Conservation (phyloP, 1,140 invertebrate genomes). For the Drosophila nigromelanica region DNA sequence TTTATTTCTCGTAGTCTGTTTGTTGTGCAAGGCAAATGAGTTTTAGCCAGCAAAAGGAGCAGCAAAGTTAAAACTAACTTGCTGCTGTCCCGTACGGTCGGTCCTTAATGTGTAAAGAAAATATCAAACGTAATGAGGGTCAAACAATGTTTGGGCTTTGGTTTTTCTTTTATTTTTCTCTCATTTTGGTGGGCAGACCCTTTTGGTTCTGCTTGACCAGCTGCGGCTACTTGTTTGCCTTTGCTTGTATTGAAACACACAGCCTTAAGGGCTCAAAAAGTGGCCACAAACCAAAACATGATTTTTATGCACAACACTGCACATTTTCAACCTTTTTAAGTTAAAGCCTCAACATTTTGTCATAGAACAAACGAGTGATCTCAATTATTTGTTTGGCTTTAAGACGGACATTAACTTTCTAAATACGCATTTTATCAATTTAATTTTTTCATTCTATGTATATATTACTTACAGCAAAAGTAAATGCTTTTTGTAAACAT, state of each 20-base stretch:
- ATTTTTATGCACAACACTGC: constrained; percentile 46
- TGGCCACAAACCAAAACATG: constrained; percentile 46
- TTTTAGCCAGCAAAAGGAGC: constrained; percentile 39
- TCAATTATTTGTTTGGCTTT: constrained; percentile 1
- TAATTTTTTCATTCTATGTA: too few relatives aligned
- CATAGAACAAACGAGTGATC: neutral
- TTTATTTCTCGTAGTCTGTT: constrained; percentile 49
- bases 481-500: too few relatives aligned
- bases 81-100: constrained; percentile 26
- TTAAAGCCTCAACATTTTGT: constrained; percentile 12
- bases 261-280: constrained; percentile 32
- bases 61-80: constrained; percentile 67
- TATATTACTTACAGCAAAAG: too few relatives aligned
- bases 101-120: constrained; percentile 61
- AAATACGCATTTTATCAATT: neutral
- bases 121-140: constrained; percentile 79
- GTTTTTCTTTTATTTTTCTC: constrained; percentile 15
- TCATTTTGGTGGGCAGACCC: constrained; percentile 12
- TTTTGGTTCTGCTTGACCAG: constrained; percentile 35
- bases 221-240: constrained; percentile 41
- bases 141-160: constrained; percentile 72
- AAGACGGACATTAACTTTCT: neutral
- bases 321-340: constrained; percentile 34
- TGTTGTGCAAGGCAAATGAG: constrained; percentile 65
- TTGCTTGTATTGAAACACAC: constrained; percentile 12